Conservation (phyloP, 2,113 vertebrate species). For the Numenius arquata region DNA sequence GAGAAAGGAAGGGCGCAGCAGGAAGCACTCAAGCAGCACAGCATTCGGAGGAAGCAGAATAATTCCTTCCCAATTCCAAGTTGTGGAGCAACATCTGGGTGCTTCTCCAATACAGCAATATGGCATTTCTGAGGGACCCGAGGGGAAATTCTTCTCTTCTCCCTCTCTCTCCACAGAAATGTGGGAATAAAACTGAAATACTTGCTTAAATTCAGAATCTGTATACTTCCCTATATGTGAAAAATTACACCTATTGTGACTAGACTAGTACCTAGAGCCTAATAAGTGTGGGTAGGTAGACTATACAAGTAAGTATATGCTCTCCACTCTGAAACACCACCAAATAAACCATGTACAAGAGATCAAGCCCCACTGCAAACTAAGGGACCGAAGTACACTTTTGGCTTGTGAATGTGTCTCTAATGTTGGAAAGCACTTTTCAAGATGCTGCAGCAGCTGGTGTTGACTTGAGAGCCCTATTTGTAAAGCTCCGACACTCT, state of each 20-base stretch:
- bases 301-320: not conserved
- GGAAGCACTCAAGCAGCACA: not conserved
- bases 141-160: not conserved
- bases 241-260: not conserved
- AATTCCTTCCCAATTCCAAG: not conserved
- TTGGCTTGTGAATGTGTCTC: not conserved
- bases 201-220: not conserved
- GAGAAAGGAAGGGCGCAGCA: not conserved
- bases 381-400: not conserved
- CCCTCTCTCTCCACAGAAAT: not conserved
- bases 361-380: not conserved
- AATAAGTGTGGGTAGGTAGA: not conserved
- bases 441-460: not conserved
- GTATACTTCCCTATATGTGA: not conserved
- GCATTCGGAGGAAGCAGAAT: not conserved
- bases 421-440: not conserved
- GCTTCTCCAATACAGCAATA: not conserved
- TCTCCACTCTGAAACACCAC: not conserved
- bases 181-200: not conserved
- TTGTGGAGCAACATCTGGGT: not conserved
- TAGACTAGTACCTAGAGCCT: not conserved
- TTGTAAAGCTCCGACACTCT: not conserved
- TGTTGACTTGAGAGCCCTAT: not conserved
- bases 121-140: not conserved
- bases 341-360: not conserved